phyloP scores from a whole-genome alignment of 2,113 vertebrate species.

The Ascaphus truei region DNA sequence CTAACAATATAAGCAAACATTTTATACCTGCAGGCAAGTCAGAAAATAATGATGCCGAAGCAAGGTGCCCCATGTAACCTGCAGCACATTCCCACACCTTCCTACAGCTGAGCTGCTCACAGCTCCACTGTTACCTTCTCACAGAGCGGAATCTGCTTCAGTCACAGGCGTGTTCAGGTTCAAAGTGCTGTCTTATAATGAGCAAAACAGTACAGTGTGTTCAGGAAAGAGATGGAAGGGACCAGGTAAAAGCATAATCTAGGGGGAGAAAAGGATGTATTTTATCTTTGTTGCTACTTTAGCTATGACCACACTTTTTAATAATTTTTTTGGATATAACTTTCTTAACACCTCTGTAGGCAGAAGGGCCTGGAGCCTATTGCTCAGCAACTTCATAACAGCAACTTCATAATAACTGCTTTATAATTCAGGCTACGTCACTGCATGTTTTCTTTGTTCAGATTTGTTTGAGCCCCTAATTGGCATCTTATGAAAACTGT shows the following conservation, averaged over 20 bases:
- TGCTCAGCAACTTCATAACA: not conserved
- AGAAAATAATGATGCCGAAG: slow-evolving; percentile 11
- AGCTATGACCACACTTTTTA: not conserved
- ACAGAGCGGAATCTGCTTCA: too few species aligned
- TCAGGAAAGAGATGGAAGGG: slow-evolving; percentile 1
- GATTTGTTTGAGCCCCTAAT: not conserved
- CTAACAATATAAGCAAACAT: too few species aligned
- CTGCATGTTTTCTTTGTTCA: not conserved
- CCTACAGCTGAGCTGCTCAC: not conserved
- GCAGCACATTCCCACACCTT: not conserved
- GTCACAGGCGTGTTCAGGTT: slow-evolving; percentile 18
- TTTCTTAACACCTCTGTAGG: too few species aligned
- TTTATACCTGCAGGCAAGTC: too few species aligned
- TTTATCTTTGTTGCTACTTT: not conserved
- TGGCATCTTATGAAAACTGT: not conserved
- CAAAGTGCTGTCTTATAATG: slow-evolving; percentile 21
- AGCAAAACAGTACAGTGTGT: slow-evolving; percentile 4
- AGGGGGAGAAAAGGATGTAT: not conserved
- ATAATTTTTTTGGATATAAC: not conserved
- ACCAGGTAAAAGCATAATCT: slow-evolving; percentile 10
- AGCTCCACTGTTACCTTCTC: not conserved
- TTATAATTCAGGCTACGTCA: not conserved
- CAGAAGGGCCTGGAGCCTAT: not conserved
- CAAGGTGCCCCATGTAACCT: not conserved
- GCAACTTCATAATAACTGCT: not conserved